Conservation (phyloP, 2,797 vertebrate species). For the Synanceia verrucosa region DNA sequence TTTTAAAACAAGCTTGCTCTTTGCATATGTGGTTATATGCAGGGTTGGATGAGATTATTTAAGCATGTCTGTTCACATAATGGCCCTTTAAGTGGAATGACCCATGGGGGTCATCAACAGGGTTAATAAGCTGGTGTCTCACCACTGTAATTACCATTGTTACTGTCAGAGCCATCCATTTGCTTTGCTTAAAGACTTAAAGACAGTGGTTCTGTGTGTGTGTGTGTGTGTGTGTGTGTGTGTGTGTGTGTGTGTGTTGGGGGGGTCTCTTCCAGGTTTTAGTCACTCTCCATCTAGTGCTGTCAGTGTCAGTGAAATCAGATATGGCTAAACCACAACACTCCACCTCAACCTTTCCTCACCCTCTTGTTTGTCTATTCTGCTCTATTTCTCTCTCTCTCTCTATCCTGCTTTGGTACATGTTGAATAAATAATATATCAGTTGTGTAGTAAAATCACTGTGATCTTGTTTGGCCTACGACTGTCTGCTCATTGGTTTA, state of each 20-base stretch:
- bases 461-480: slow-evolving; percentile 14
- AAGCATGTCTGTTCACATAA: slow-evolving; percentile 32
- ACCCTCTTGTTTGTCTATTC: slow-evolving; percentile 25
- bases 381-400: slow-evolving; percentile 15
- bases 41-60: neutral
- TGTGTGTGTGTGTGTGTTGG: slow-evolving; percentile 8
- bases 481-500: slow-evolving; percentile 34
- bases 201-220: neutral
- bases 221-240: neutral
- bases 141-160: slow-evolving; percentile 29
- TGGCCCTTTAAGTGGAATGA: slow-evolving; percentile 51
- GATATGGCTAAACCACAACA: slow-evolving; percentile 26
- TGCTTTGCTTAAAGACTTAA: slow-evolving; percentile 1
- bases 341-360: neutral
- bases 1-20: neutral
- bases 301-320: slow-evolving; percentile 46
- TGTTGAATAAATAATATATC: slow-evolving; percentile 34
- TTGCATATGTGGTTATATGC: neutral
- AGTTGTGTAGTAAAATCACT: slow-evolving; percentile 18
- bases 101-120: slow-evolving; percentile 37
- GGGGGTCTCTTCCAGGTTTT: slow-evolving; percentile 17
- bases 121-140: slow-evolving; percentile 28
- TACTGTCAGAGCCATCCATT: slow-evolving; percentile 13
- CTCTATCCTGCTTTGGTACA: slow-evolving; percentile 5
- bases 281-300: slow-evolving; percentile 13